Conservation (phyloP, 1,140 invertebrate species). For the Brachionus asplanchnoidis region DNA sequence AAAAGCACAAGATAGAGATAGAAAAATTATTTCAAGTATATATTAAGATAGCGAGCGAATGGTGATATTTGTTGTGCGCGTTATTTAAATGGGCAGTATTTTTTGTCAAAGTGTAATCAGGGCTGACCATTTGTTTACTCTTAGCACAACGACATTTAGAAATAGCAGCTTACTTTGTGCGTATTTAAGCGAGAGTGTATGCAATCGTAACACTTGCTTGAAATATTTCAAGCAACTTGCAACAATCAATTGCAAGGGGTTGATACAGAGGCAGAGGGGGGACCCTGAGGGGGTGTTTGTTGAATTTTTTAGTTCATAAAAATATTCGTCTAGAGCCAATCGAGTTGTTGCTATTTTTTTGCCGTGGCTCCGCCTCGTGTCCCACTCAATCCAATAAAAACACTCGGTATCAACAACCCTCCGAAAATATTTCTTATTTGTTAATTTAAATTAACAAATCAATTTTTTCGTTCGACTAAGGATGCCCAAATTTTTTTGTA, state of each 20-base stretch:
- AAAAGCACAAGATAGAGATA: neutral
- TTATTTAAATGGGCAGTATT: neutral
- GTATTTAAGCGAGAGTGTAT: neutral
- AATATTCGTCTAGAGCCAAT: neutral
- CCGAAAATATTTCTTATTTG: conserved; percentile 19
- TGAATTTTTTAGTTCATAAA: neutral
- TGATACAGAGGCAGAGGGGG: neutral
- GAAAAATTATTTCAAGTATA: neutral
- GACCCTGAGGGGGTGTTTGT: neutral
- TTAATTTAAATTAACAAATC: conserved; percentile 37
- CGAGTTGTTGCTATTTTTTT: neutral
- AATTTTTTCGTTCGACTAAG: neutral
- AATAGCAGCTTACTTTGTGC: neutral
- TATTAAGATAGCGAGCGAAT: neutral
- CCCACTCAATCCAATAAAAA: neutral
- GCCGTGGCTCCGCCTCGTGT: neutral
- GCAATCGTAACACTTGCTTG: neutral
- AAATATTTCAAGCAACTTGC: conserved; percentile 11
- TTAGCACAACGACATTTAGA: neutral
- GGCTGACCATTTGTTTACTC: neutral
- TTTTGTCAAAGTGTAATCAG: neutral
- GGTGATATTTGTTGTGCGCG: neutral
- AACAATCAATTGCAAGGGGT: neutral
- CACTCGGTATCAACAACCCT: neutral
- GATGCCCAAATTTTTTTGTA: neutral